A percentile compares a stretch with the other conserved stretches of the same genome.
These are phyloP conservation scores for Strongylocentrotus purpuratus DNA, from an alignment of 35 echinoderm and acorn worm species.

Conservation along the genomic window DNA sequence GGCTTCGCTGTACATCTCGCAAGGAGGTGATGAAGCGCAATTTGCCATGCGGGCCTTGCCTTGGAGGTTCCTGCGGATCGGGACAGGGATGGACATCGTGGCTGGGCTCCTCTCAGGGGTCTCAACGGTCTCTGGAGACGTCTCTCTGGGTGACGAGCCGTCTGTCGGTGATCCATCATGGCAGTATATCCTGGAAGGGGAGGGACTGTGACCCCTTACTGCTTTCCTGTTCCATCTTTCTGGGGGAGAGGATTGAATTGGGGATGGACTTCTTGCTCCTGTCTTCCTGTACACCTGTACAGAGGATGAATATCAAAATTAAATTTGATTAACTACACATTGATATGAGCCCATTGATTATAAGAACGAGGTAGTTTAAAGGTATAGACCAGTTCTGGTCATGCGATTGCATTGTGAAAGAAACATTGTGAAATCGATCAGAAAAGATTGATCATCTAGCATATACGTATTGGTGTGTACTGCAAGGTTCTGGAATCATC, in stretches of 20 bases:
- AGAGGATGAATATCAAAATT: not conserved
- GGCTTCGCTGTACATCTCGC: conserved; percentile 7
- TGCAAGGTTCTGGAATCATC: too few relatives aligned
- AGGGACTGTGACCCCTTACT: conserved; percentile 48
- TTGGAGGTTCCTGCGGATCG: conserved; percentile 15
- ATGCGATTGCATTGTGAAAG: too few relatives aligned
- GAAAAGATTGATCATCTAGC: too few relatives aligned
- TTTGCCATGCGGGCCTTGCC: conserved; percentile 32
- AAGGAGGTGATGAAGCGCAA: conserved; percentile 38
- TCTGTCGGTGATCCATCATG: not conserved
- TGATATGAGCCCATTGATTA: too few relatives aligned
- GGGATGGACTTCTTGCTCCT: conserved; percentile 34
- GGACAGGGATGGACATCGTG: conserved; percentile 8
- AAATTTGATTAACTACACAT: too few relatives aligned
- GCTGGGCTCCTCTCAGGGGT: not conserved
- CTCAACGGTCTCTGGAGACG: not conserved
- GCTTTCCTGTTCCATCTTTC: conserved; percentile 55
- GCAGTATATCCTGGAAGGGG: not conserved
- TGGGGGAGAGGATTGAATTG: conserved; percentile 31
- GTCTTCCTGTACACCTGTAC: conserved; percentile 43
- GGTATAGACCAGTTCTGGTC: too few relatives aligned
- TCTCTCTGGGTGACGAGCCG: not conserved
- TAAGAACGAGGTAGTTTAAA: too few relatives aligned
- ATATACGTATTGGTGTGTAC: too few relatives aligned
- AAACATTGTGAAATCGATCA: too few relatives aligned